Evolutionary conservation across 2,113 vertebrate genomes (phyloP).

Genomic region (Thamnaconus septentrionalis): DNA sequence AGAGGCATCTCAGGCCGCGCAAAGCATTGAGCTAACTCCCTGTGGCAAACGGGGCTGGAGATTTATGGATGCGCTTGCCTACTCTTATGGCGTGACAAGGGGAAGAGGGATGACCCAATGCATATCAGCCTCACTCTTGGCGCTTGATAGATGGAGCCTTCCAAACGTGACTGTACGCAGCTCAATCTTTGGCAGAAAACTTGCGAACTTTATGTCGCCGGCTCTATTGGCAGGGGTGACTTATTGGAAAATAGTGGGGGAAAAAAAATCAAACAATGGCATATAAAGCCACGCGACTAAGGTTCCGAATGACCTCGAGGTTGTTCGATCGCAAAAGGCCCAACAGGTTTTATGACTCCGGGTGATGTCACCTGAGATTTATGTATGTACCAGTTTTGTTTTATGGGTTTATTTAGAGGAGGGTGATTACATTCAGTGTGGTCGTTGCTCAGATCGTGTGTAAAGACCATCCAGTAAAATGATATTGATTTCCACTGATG

Average conservation of each 20-base stretch:
- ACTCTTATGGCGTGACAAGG: slow-evolving; percentile 63
- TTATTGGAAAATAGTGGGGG: slow-evolving; percentile 39
- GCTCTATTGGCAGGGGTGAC: slow-evolving; percentile 58
- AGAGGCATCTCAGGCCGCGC: slow-evolving; percentile 42
- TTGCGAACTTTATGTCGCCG: slow-evolving; percentile 58
- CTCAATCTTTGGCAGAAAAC: slow-evolving; percentile 64
- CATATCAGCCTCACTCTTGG: slow-evolving; percentile 70
- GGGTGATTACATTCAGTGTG: slow-evolving; percentile 2
- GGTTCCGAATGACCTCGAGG: slow-evolving; percentile 25
- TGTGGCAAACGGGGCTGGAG: slow-evolving; percentile 54
- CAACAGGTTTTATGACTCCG: slow-evolving; percentile 13
- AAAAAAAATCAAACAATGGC: too few relatives aligned
- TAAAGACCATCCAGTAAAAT: slow-evolving; percentile 12
- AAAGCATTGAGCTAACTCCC: slow-evolving; percentile 49
- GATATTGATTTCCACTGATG: neutral
- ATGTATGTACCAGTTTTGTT: neutral
- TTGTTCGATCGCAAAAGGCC: neutral
- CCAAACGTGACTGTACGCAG: slow-evolving; percentile 58
- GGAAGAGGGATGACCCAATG: slow-evolving; percentile 66
- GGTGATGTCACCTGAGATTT: neutral
- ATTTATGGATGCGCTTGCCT: slow-evolving; percentile 63
- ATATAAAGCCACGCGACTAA: neutral
- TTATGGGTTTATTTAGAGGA: slow-evolving; percentile 22
- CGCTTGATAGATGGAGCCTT: slow-evolving; percentile 73
- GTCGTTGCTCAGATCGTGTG: neutral